Evolutionary conservation across 2,113 vertebrate genomes (phyloP), one percentile per base, ranked within the genome.

Genomic region (Megaceryle maxima): DNA sequence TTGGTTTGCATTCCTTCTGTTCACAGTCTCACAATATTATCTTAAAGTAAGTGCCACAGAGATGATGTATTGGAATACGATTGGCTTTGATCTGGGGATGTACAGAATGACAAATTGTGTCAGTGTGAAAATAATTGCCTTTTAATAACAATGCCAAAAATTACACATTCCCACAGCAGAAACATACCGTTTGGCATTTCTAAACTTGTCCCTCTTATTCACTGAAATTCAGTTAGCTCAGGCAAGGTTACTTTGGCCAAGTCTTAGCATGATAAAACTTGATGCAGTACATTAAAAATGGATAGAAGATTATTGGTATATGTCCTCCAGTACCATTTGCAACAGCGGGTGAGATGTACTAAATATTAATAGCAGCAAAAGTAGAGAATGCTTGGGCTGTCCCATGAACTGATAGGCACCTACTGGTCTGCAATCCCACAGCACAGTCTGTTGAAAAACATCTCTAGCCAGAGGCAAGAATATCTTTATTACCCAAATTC

Each of bases 101-200:
- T 53, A 31, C 84, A 77, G 75, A 63, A 59, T 33, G 50, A 48
- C 31, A 91, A 83, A 91, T 46, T 46, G 6, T 11, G 3, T 15
- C 68, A 85, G 80, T 81, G 83, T 29, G 55, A 74, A 95, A 64
- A 24, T 76, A 88, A 77, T 72, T 89, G 66, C 8, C 94, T 82
- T 83, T 63, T 63, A 94, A 94, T 92, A 80, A 10, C 29, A 63
- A 11, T 57, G 46, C 50, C 44, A 83, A 67, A 75, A 95, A 75
- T 62, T 44, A 31, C 25, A 37, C 17, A 62, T 16, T 63, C 21
- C 20, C 57, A 66, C 31, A 19, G 66, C 25, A 88, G 77, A 78
- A 95, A 68, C 29, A 67, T 5, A 63, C 28, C 57, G 31, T 46
- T 79, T 35, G 76, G 13, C 25, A 22, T 80, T 78, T 63, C 63